Percentiles rank a stretch among this genome's conserved stretches.
phyloP scores from a whole-genome alignment of 2,113 vertebrate genomes.

The Hydrochoerus hydrochaeris region DNA sequence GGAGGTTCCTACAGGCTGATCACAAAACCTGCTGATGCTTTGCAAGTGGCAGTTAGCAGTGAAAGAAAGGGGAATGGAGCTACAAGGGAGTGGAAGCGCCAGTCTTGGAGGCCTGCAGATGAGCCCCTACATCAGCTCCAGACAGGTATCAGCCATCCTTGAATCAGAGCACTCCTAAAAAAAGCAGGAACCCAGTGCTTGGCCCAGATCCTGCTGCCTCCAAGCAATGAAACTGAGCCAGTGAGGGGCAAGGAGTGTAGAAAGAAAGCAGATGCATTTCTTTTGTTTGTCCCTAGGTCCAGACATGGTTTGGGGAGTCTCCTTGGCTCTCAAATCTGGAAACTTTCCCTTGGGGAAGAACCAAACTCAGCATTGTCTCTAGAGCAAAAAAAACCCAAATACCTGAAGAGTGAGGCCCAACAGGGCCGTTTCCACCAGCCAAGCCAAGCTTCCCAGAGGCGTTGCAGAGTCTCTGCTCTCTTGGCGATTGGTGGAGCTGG shows the following conservation, averaged over 20 bases:
- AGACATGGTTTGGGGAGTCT: slow-evolving; percentile 6
- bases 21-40: neutral
- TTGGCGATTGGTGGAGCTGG: neutral
- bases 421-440: slow-evolving; percentile 7
- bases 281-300: slow-evolving; percentile 25
- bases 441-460: neutral
- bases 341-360: slow-evolving; percentile 36
- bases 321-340: slow-evolving; percentile 46
- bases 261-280: neutral
- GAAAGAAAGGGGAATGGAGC: neutral
- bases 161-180: neutral
- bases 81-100: neutral
- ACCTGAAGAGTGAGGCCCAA: slow-evolving; percentile 30
- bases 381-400: slow-evolving; percentile 50
- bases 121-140: neutral
- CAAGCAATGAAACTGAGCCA: neutral
- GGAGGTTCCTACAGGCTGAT: neutral
- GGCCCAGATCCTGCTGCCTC: neutral
- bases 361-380: slow-evolving; percentile 51
- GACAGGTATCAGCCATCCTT: neutral
- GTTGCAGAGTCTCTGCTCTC: neutral
- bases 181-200: neutral
- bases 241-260: neutral
- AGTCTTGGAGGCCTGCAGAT: neutral
- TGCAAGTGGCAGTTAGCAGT: neutral